Conservation (phyloP, 2,113 vertebrate genomes). For the Oreocharis arfaki region DNA sequence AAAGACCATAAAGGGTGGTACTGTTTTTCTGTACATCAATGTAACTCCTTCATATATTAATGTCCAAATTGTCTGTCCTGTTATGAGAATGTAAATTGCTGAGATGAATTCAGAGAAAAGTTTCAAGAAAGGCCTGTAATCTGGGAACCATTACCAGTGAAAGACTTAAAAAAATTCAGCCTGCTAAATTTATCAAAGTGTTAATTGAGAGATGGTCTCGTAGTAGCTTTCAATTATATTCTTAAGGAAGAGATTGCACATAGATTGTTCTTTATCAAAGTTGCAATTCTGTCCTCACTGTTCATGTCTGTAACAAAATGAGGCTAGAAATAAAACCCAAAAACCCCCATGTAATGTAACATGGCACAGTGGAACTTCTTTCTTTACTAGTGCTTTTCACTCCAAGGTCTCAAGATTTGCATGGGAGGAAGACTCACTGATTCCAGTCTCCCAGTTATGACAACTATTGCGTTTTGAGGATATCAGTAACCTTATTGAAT, state of each 20-base stretch:
- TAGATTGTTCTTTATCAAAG: background rate
- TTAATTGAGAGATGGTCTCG: background rate
- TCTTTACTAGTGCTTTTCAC: background rate
- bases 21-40: background rate
- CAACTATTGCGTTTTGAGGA: background rate
- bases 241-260: background rate
- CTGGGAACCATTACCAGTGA: background rate
- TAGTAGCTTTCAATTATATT: background rate
- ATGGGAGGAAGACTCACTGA: background rate
- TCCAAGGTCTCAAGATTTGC: background rate
- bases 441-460: background rate
- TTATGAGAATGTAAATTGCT: background rate
- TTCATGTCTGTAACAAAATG: background rate
- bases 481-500: background rate
- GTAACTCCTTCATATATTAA: background rate
- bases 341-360: fast-evolving
- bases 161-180: background rate
- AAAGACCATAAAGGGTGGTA: background rate
- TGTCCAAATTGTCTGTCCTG: background rate
- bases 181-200: background rate
- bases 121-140: background rate
- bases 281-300: background rate
- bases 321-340: background rate
- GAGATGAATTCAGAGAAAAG: background rate
- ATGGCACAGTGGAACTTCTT: background rate